These are phyloP conservation scores for Beroe forskalii DNA, from an alignment of 37 sponge, comb jelly and placozoan genomes.

Conservation along the genomic window DNA sequence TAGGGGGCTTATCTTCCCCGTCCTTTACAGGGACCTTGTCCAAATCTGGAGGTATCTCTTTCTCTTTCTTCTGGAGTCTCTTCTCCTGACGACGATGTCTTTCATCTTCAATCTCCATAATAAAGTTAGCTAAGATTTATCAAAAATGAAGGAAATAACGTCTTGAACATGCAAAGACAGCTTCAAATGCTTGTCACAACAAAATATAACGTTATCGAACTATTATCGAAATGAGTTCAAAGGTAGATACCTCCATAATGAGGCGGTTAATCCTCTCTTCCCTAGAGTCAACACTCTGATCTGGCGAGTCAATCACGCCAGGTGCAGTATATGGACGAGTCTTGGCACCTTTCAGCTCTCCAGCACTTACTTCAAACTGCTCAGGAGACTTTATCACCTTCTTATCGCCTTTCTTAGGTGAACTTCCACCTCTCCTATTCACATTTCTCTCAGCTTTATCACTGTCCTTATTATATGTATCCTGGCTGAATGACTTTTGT, in stretches of 20 bases:
- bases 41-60: neutral
- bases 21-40: conserved; percentile 32
- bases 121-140: no score
- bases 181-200: no score
- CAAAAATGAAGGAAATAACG: no score
- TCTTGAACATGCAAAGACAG: neutral
- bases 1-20: neutral
- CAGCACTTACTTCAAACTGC: conserved; percentile 29
- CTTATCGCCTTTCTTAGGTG: neutral
- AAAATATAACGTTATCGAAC: no score
- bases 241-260: conserved; percentile 8
- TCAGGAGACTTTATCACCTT: conserved; percentile 26
- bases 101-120: conserved; percentile 33
- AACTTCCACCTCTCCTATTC: neutral
- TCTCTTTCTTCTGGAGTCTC: conserved; percentile 17
- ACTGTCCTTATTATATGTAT: conserved; percentile 9
- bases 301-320: neutral
- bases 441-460: neutral
- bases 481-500: neutral
- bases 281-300: conserved; percentile 11
- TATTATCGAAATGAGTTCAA: no score
- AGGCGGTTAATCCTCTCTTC: conserved; percentile 14
- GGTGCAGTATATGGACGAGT: neutral
- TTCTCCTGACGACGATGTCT: neutral
- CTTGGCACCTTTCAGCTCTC: neutral